Evolutionary conservation across 1,140 invertebrate species (phyloP).

Genomic region (Solenopsis invicta): DNA sequence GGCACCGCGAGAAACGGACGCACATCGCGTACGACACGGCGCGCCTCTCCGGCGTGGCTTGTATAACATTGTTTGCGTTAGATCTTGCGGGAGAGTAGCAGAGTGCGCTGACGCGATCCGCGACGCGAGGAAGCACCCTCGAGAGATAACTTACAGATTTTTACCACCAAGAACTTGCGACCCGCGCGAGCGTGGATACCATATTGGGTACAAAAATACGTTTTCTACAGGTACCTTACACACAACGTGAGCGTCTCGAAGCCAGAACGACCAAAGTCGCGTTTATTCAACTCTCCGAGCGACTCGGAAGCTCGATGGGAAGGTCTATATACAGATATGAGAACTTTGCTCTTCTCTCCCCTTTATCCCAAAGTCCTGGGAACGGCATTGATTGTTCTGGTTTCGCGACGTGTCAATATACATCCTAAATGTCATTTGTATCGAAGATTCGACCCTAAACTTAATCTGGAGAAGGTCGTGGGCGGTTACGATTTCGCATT

Average conservation of each 20-base stretch:
- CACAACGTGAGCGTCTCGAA: background rate
- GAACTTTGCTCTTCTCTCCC: background rate
- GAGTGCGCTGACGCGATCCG: constrained; percentile 22
- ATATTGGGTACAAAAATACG: constrained; percentile 16
- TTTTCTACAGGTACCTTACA: constrained; percentile 3
- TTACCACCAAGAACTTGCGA: constrained; percentile 51
- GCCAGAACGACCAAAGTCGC: background rate
- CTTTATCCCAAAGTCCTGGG: background rate
- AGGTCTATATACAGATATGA: constrained; percentile 18
- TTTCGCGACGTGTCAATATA: constrained; percentile 1
- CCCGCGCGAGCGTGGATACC: constrained; percentile 55
- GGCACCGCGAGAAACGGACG: constrained; percentile 32
- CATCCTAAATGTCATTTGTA: constrained; percentile 32
- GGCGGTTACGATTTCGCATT: background rate
- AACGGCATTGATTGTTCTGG: background rate
- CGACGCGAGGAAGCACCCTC: constrained; percentile 31
- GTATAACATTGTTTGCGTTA: constrained; percentile 1
- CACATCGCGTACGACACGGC: background rate
- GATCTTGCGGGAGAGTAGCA: background rate
- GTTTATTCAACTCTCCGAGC: constrained; percentile 4
- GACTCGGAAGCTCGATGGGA: background rate
- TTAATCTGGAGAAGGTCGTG: constrained; percentile 7
- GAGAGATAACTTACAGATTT: constrained; percentile 10
- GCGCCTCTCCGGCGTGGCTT: background rate
- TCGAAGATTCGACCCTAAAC: background rate